These are phyloP conservation scores for Pterocles orientalis DNA, from an alignment of 2,113 vertebrate genomes.

Conservation along the genomic window DNA sequence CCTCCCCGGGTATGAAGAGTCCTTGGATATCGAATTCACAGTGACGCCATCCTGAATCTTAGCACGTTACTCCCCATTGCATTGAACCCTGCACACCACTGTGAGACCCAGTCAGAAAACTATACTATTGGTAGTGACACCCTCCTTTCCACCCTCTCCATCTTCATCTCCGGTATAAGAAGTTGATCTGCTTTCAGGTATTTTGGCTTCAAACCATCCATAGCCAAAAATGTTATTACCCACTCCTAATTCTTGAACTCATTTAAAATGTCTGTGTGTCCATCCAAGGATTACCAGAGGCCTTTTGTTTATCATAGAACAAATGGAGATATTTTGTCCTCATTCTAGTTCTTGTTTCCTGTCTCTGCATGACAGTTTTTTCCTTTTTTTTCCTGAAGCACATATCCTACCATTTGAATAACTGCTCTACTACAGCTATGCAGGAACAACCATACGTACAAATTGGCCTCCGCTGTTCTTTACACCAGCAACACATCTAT, in stretches of 20 bases:
- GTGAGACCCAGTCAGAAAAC: not conserved
- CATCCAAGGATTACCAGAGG: not conserved
- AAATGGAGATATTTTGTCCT: not conserved
- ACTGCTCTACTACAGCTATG: not conserved
- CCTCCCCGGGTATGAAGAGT: fast-evolving
- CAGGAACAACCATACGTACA: not conserved
- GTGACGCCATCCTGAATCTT: not conserved
- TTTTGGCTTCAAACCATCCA: not conserved
- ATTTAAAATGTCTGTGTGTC: not conserved
- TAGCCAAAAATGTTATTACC: not conserved
- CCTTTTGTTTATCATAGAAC: not conserved
- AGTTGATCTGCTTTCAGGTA: not conserved
- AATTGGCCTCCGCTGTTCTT: not conserved
- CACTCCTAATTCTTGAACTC: not conserved
- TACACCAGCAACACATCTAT: not conserved
- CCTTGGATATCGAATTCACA: not conserved
- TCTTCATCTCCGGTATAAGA: not conserved
- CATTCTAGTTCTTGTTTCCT: not conserved
- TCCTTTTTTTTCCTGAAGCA: not conserved
- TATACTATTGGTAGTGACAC: not conserved
- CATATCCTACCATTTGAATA: not conserved
- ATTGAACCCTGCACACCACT: not conserved
- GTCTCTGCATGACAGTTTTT: not conserved
- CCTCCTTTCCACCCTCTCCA: not conserved
- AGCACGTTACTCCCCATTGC: not conserved